Base-by-base conservation (phyloP, 92 coral and sea anemone species). In the Pocillopora meandrina region DNA sequence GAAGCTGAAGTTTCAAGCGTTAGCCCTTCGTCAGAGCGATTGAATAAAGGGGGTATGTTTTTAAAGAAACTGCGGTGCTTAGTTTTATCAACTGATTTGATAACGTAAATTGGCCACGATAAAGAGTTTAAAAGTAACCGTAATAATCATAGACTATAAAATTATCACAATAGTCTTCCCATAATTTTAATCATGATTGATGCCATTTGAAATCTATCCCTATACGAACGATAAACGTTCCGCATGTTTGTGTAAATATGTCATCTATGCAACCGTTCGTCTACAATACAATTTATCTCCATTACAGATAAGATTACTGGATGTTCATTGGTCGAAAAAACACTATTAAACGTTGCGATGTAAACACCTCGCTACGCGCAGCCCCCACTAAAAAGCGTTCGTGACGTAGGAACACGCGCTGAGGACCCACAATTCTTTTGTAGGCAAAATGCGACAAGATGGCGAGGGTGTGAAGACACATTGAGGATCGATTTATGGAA, bases 391-490 rank as follows among this genome's bases (percentile, higher is more conserved):
- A 34, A 42, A 49, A 20, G 60, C 72, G 61, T 2, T 26, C 36
- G 72, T 78, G 72, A 78, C 82, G 72, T 78, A 78, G 14, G 49
- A 64, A 78, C 72, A 61, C 69, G 17, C 69, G 10, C 60, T 35
- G 6, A 36, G 15, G 78, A 36, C 85, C 85, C 85, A 81, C 17
- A 81, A 81, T 60, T 71, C 85, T 42, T 19, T 59, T 31, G 57
- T 11, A 19, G 85, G 56, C 16, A 60, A 80, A 42, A 18, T 5
- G 36, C 11, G 58, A 59, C 71, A 81, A 81, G 16, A 81, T 81
- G 85, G 70, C 77, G 85, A 81, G 23, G 6, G 61, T 9, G 21
- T 68, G 6, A 16, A 21, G 12, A 13, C 7, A 15, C 17, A 7
- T 15, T 42, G 52, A 42, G 5, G 52, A 42, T 2, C 7, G 23